Base-by-base conservation (phyloP, 1,140 invertebrate genomes). In the Pogonomyrmex californicus region DNA sequence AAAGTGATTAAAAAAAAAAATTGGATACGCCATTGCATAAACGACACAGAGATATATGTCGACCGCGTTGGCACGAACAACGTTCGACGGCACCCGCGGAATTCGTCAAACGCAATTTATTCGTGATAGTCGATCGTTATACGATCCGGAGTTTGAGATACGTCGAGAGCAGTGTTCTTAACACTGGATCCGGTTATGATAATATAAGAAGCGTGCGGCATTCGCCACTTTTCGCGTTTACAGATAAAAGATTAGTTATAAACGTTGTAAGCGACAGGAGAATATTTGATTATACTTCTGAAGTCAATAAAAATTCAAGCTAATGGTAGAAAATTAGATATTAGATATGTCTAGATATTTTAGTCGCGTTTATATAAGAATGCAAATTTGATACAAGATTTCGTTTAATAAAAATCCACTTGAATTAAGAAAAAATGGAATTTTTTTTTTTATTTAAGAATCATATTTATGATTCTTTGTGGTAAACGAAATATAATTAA, bases 61-160 rank as follows among this genome's bases (percentile, higher is more conserved):
- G 51, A 58, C 9, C 30, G 14, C 10, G 56, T 2, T 63, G 38
- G 65, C 75, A 70, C 33, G 68, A 83, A 62, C 86, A 83, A 87
- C 62, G 54, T 87, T 70, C 66, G 30, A 87, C 38, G 71, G 87
- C 56, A 88, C 88, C 38, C 87, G 58, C 41, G 47, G 86, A 85
- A 88, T 88, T 88, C 49, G 65, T 88, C 65, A 65, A 85, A 75
- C 58, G 65, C 49, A 58, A 38, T 71, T 77, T 60, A 63, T 76
- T 81, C 63, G 54, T 71, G 79, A 49, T 60, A 83, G 73, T 71
- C 56, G 56, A 82, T 88, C 66, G 58, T 66, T 87, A 30, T 75
- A 73, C 30, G 58, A 78, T 78, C 41, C 30, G 5, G 4, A 33
- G 30, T 41, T 79, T 12, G 47, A 66, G 62, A 79, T 79, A 66